Percentiles rank a stretch among this genome's conserved stretches.
phyloP scores from a whole-genome alignment of 1,140 invertebrate genomes.

The Microvelia longipes region DNA sequence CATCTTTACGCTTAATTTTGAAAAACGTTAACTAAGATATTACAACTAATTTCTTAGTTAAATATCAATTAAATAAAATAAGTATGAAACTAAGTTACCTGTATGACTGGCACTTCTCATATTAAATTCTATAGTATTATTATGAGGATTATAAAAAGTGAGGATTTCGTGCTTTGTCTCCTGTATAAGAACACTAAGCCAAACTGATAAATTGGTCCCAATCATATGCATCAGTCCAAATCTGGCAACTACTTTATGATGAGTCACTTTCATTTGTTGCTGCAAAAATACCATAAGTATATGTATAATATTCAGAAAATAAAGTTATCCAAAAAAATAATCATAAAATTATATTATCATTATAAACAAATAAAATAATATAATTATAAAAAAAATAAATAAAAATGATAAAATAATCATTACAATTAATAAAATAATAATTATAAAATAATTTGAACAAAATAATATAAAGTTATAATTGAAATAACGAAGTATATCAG shows the following conservation, averaged over 20 bases:
- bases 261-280: conserved; percentile 75
- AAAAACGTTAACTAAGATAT: too few species aligned
- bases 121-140: conserved; percentile 41
- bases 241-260: conserved; percentile 66
- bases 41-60: too few species aligned
- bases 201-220: conserved; percentile 82
- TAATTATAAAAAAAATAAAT: too few species aligned
- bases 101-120: conserved; percentile 19
- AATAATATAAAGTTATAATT: too few species aligned
- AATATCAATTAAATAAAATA: too few species aligned
- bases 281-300: conserved; percentile 24
- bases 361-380: too few species aligned
- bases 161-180: conserved; percentile 88
- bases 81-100: conserved; percentile 8
- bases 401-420: too few species aligned
- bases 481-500: too few species aligned
- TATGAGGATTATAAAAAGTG: conserved; percentile 73
- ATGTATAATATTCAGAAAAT: background rate
- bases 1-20: too few species aligned
- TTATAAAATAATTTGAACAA: too few species aligned
- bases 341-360: too few species aligned
- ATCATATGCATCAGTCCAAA: conserved; percentile 94
- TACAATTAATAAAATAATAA: too few species aligned
- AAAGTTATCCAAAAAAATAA: background rate
- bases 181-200: conserved; percentile 80